phyloP scores from a whole-genome alignment of 2,113 vertebrate genomes.

The Copsychus sechellarum region DNA sequence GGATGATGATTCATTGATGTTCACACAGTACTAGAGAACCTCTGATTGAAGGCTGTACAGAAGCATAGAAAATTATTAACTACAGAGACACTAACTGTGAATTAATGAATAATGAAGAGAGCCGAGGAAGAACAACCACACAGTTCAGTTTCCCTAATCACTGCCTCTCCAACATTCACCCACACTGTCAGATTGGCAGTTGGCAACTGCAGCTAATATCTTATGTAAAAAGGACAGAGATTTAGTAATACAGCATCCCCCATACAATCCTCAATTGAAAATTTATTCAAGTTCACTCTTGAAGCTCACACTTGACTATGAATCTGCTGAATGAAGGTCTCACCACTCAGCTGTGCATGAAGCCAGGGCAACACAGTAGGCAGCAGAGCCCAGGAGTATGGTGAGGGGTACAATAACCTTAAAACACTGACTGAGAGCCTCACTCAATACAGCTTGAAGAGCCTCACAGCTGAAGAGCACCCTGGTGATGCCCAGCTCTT shows the following conservation, averaged over 20 bases:
- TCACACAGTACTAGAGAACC: neutral
- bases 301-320: neutral
- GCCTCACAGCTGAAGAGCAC: neutral
- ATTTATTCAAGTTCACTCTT: neutral
- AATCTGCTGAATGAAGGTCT: neutral
- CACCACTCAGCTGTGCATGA: neutral
- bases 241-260: neutral
- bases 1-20: neutral
- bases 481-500: neutral
- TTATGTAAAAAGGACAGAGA: neutral
- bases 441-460: neutral
- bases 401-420: neutral
- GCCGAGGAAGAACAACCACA: conserved; percentile 11
- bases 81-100: conserved; percentile 9
- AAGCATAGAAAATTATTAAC: conserved; percentile 45
- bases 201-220: neutral
- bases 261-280: neutral
- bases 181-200: conserved; percentile 3
- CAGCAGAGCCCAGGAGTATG: neutral
- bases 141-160: conserved; percentile 7
- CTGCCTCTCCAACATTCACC: conserved; percentile 20
- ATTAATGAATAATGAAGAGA: conserved; percentile 53
- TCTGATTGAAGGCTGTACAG: neutral
- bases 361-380: neutral
- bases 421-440: neutral